phyloP scores from a whole-genome alignment of 1,140 invertebrate species.

The Euwallacea similis region DNA sequence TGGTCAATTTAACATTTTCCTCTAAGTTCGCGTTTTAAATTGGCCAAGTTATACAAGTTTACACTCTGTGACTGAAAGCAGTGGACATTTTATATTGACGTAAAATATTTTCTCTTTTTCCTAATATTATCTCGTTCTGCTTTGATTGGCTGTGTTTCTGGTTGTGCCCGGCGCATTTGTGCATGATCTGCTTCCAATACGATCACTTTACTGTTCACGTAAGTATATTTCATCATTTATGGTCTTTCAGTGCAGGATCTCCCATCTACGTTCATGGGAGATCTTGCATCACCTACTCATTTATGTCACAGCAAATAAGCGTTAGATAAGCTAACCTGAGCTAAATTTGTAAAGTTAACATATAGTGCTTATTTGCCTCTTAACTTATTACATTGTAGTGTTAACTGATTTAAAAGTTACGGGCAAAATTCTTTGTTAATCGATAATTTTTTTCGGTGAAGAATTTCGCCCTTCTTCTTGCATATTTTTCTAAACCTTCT shows the following conservation, averaged over 20 bases:
- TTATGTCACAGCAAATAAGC: no score
- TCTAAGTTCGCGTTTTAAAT: not conserved
- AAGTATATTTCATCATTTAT: slow-evolving; percentile 63
- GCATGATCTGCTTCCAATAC: slow-evolving; percentile 70
- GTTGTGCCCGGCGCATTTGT: slow-evolving; percentile 71
- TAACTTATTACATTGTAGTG: slow-evolving; percentile 21
- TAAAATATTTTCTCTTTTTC: slow-evolving; percentile 68
- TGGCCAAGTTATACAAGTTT: slow-evolving; percentile 18
- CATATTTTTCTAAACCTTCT: no score
- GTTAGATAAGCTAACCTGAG: no score
- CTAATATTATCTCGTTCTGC: slow-evolving; percentile 73
- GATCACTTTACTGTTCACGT: slow-evolving; percentile 63
- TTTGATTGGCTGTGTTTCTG: slow-evolving; percentile 68
- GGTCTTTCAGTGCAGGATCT: slow-evolving; percentile 15
- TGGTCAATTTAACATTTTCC: no score
- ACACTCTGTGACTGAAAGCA: slow-evolving; percentile 46
- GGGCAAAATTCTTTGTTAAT: no score
- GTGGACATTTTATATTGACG: slow-evolving; percentile 53
- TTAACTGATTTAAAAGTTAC: not conserved
- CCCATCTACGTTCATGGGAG: not conserved
- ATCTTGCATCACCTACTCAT: no score
- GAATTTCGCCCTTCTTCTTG: no score
- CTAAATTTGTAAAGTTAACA: no score
- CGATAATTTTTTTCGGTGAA: no score
- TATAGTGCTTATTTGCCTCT: no score